Percentiles rank a stretch among this genome's conserved stretches.
Evolutionary conservation across 1,140 invertebrate species (phyloP).

Genomic region (Bathynomus jamesi): DNA sequence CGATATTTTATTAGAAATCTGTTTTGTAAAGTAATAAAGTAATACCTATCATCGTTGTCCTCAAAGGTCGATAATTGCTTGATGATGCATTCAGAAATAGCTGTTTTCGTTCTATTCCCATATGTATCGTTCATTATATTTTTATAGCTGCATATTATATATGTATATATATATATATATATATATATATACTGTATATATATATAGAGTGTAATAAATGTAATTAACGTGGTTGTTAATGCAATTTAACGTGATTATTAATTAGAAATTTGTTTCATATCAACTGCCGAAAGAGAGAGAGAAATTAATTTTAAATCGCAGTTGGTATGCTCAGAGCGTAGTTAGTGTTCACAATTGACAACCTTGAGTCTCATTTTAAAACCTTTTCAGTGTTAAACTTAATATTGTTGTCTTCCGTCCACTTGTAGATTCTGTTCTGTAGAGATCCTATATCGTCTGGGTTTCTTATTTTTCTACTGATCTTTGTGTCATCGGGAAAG

Average conservation of each 20-base stretch:
- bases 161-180: constrained; percentile 1
- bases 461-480: too few species aligned
- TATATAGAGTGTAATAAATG: not conserved
- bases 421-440: too few species aligned
- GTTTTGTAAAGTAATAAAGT: too few species aligned
- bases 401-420: too few species aligned
- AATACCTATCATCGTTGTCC: too few species aligned
- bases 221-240: not conserved
- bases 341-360: not conserved
- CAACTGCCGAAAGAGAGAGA: not conserved
- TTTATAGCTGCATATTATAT: not conserved
- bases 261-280: not conserved
- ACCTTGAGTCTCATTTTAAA: not conserved
- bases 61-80: too few species aligned
- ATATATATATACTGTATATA: not conserved
- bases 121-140: not conserved
- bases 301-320: not conserved
- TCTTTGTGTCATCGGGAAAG: too few species aligned
- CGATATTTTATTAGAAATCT: not conserved
- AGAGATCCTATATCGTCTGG: too few species aligned
- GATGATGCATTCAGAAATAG: too few species aligned
- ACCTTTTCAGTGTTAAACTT: too few species aligned
- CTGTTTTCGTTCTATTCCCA: not conserved
- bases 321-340: not conserved
- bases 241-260: not conserved